Conservation (phyloP, 2,888 invertebrate species). For the Ectemnius cavifrons region DNA sequence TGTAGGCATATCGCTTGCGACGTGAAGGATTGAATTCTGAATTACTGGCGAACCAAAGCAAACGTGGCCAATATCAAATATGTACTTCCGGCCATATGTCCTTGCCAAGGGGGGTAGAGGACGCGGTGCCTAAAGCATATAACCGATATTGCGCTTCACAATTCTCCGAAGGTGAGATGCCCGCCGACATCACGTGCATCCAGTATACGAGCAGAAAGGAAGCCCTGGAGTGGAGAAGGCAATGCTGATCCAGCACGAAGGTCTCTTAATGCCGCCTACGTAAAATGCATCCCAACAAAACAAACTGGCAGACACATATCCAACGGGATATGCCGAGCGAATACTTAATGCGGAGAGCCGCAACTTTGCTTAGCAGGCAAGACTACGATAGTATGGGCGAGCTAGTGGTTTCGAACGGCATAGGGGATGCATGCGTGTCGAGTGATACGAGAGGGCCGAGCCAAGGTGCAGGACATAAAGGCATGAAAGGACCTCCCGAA, state of each 20-base stretch:
- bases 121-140: too few species aligned
- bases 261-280: slow-evolving; percentile 6
- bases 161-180: too few species aligned
- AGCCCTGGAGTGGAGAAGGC: not conserved
- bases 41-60: too few species aligned
- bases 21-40: too few species aligned
- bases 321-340: not conserved
- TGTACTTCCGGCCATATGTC: too few species aligned
- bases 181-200: too few species aligned
- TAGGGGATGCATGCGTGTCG: slow-evolving; percentile 29
- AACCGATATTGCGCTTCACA: too few species aligned
- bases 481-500: slow-evolving; percentile 53
- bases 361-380: not conserved
- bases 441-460: slow-evolving; percentile 3
- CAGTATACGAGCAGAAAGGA: not conserved
- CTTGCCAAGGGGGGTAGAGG: too few species aligned
- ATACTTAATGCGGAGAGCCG: not conserved
- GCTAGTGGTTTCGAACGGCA: slow-evolving; percentile 16
- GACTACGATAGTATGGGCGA: not conserved
- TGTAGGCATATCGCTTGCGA: too few species aligned
- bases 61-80: too few species aligned
- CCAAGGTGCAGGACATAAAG: slow-evolving; percentile 31
- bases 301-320: not conserved
- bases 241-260: slow-evolving; percentile 3
- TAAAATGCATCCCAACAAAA: slow-evolving; percentile 1